These are phyloP conservation scores for Rhinoderma darwinii DNA, from an alignment of 2,113 vertebrate genomes.

Conservation along the genomic window DNA sequence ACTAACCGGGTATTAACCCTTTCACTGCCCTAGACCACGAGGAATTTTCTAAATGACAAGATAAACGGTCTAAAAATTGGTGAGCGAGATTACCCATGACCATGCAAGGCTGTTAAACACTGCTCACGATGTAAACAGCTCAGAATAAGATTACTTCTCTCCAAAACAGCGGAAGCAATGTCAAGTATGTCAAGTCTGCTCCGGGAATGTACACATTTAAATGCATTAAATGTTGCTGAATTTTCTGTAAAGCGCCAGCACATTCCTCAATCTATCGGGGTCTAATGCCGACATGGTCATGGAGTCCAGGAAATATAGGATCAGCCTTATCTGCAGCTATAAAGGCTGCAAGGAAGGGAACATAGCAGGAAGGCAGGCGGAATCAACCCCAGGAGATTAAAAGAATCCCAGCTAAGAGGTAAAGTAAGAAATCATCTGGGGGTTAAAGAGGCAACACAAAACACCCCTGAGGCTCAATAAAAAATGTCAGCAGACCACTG, in stretches of 20 bases:
- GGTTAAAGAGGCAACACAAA: neutral
- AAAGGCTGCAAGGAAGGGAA: neutral
- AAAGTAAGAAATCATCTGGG: conserved; percentile 32
- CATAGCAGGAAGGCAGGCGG: neutral
- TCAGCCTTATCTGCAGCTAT: conserved; percentile 5
- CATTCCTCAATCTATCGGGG: neutral
- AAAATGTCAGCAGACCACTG: neutral
- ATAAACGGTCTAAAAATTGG: neutral
- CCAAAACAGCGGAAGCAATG: neutral
- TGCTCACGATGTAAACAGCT: neutral
- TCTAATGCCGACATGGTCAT: neutral
- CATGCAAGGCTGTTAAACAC: neutral
- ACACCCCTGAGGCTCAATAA: neutral
- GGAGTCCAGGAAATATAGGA: conserved; percentile 20
- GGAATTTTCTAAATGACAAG: neutral
- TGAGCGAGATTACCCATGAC: neutral
- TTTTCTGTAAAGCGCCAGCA: neutral
- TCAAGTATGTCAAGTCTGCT: neutral
- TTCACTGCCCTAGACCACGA: neutral
- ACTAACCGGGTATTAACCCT: too few species aligned
- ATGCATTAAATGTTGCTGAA: neutral
- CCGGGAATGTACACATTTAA: neutral
- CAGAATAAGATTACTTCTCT: neutral
- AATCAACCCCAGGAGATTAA: conserved; percentile 17
- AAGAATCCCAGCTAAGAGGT: conserved; percentile 15